phyloP scores from a whole-genome alignment of 2,113 vertebrate species.

The Periophthalmodon schlosseri region DNA sequence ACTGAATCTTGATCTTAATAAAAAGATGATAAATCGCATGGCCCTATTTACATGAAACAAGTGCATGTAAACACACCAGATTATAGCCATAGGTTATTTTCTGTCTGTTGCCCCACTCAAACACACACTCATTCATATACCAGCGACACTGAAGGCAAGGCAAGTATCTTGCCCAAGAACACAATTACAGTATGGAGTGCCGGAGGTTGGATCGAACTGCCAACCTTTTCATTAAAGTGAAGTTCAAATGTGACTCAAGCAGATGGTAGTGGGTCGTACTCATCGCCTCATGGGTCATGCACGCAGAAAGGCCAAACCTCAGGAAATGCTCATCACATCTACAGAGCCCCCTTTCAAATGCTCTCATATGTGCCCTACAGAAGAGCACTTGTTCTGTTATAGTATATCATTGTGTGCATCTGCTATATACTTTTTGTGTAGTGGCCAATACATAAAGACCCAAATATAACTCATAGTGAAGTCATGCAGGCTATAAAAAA shows the following conservation, averaged over 20 bases:
- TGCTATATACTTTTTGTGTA: not conserved
- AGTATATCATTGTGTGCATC: not conserved
- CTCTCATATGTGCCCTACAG: not conserved
- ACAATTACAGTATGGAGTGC: too few relatives aligned
- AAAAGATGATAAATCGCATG: too few relatives aligned
- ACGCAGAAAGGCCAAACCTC: conserved; percentile 1
- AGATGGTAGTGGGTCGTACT: not conserved
- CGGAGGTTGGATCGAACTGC: too few relatives aligned
- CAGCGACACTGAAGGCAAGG: too few relatives aligned
- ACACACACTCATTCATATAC: too few relatives aligned
- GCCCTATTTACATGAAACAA: too few relatives aligned
- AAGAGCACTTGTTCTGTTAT: not conserved
- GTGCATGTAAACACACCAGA: too few relatives aligned
- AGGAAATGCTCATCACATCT: not conserved
- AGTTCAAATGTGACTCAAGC: not conserved
- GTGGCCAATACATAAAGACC: not conserved
- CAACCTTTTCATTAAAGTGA: not conserved
- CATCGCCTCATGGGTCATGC: not conserved
- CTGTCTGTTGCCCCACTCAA: too few relatives aligned
- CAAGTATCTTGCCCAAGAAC: too few relatives aligned
- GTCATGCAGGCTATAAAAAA: too few relatives aligned
- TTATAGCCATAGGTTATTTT: too few relatives aligned
- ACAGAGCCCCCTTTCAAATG: not conserved
- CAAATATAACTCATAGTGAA: not conserved
- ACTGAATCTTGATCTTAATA: too few relatives aligned